phyloP scores from a whole-genome alignment of 1,140 invertebrate species.

The Diachasmimorpha longicaudata region DNA sequence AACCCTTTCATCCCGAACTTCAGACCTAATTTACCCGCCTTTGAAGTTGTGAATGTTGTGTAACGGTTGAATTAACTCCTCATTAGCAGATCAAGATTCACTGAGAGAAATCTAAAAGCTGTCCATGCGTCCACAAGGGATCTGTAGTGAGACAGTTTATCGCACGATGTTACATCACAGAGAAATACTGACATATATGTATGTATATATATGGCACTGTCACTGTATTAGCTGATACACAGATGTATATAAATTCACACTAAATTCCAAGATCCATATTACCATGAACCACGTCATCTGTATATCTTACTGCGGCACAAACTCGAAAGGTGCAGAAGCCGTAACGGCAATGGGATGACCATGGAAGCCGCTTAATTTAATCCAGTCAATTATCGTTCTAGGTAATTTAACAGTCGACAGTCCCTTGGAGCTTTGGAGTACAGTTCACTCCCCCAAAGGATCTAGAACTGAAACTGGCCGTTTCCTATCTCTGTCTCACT shows the following conservation, averaged over 20 bases:
- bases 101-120: not conserved
- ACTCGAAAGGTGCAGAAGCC: slow-evolving; percentile 10
- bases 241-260: not conserved
- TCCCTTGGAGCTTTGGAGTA: not conserved
- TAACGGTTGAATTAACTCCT: not conserved
- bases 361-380: slow-evolving; percentile 30
- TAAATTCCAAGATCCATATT: not conserved
- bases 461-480: slow-evolving; percentile 2
- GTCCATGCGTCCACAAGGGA: not conserved
- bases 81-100: not conserved
- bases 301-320: not conserved
- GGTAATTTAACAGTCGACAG: slow-evolving; percentile 31
- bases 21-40: not conserved
- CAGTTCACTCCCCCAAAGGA: not conserved
- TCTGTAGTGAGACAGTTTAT: not conserved
- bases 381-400: slow-evolving; percentile 34
- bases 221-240: not conserved
- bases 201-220: not conserved
- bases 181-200: not conserved
- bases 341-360: slow-evolving; percentile 7
- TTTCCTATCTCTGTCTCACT: not conserved
- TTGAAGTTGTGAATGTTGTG: not conserved
- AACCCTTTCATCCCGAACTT: not conserved
- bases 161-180: not conserved
- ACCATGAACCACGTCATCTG: not conserved